These are phyloP conservation scores for Carcinoscorpius rotundicauda DNA, from an alignment of 1,140 invertebrate genomes.

Conservation along the genomic window DNA sequence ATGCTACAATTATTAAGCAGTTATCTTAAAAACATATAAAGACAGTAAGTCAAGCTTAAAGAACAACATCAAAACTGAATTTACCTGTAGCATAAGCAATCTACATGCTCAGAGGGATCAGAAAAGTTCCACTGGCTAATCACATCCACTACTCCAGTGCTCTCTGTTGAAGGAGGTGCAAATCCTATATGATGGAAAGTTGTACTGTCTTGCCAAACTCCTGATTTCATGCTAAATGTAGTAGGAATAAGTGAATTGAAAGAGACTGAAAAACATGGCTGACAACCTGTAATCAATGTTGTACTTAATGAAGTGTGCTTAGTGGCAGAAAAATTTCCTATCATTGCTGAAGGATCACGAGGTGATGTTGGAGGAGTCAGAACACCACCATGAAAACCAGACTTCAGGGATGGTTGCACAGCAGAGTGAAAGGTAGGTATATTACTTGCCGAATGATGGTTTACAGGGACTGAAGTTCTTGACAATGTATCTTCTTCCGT, in stretches of 20 bases:
- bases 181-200: background rate
- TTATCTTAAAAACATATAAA: no score
- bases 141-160: conserved; percentile 18
- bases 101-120: conserved; percentile 43
- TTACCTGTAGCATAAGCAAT: conserved; percentile 35
- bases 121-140: conserved; percentile 67
- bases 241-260: background rate
- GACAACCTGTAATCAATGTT: background rate
- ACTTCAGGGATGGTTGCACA: no score
- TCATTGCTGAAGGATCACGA: conserved; percentile 20
- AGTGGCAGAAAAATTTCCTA: no score
- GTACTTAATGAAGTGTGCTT: no score
- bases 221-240: conserved; percentile 13
- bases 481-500: conserved; percentile 46
- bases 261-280: background rate
- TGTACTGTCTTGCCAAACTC: conserved; percentile 17
- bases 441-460: no score
- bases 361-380: conserved; percentile 32
- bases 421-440: no score
- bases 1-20: background rate
- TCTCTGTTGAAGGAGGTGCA: conserved; percentile 14
- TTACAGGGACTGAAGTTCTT: background rate
- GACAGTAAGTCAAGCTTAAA: no score
- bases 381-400: conserved; percentile 5
- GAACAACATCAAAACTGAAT: background rate